These are phyloP conservation scores for Brachionus manjavacas DNA, from an alignment of 1,140 invertebrate species.

Conservation along the genomic window DNA sequence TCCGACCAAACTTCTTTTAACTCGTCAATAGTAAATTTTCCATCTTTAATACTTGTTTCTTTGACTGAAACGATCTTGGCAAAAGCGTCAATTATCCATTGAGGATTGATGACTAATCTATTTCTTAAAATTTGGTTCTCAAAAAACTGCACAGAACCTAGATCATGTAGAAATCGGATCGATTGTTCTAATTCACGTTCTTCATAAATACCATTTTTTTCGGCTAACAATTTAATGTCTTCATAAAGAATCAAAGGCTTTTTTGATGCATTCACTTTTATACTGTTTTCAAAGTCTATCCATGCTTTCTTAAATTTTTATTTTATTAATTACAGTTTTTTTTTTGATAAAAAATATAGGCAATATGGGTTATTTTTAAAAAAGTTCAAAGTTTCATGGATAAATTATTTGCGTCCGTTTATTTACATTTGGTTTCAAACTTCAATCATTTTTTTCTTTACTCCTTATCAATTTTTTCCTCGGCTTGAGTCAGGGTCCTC, in stretches of 20 bases:
- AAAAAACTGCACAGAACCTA: constrained; percentile 56
- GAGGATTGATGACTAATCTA: constrained; percentile 55
- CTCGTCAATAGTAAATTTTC: constrained; percentile 49
- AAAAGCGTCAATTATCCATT: constrained; percentile 58
- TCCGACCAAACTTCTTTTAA: constrained; percentile 50
- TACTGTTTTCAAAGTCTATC: constrained; percentile 42
- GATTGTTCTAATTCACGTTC: constrained; percentile 49
- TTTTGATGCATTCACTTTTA: constrained; percentile 39
- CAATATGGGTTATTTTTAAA: too few relatives aligned
- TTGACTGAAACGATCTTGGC: constrained; percentile 55
- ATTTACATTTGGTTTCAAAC: too few relatives aligned
- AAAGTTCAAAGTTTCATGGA: too few relatives aligned
- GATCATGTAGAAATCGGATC: constrained; percentile 53
- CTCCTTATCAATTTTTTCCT: too few relatives aligned
- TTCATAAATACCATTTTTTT: constrained; percentile 24
- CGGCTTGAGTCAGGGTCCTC: too few relatives aligned
- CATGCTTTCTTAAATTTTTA: constrained; percentile 46
- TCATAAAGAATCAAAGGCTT: not conserved
- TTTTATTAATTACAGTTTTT: too few relatives aligned
- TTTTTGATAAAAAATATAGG: too few relatives aligned
- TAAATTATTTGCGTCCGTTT: too few relatives aligned
- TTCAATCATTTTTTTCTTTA: too few relatives aligned
- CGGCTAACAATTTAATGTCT: not conserved
- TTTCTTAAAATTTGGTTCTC: constrained; percentile 50
- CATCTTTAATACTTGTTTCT: constrained; percentile 51